Percentiles rank a stretch among this genome's conserved stretches.
Conservation (phyloP, 2,888 invertebrate species). For the Troilus luridus region DNA sequence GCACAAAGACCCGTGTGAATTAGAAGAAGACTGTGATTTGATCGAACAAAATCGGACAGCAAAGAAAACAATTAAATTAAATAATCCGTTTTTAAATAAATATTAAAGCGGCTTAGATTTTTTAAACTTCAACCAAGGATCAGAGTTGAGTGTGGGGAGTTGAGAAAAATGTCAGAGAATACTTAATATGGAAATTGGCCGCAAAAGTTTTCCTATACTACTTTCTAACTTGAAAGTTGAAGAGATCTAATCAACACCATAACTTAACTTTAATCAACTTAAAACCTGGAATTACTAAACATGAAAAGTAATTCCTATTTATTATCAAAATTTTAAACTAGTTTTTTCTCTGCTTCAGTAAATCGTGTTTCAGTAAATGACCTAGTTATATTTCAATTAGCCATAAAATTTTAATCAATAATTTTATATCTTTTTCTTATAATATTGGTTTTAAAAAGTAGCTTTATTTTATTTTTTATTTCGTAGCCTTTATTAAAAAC, state of each 20-base stretch:
- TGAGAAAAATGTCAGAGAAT: not conserved
- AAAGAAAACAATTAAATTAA: no score
- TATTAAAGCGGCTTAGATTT: not conserved
- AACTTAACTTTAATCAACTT: not conserved
- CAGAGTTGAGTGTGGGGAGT: not conserved
- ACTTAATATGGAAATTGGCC: conserved; percentile 8
- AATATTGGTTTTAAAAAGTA: not conserved
- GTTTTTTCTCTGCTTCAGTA: not conserved
- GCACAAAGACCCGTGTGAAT: no score
- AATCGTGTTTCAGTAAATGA: not conserved
- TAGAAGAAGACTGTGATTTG: no score
- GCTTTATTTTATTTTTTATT: no score
- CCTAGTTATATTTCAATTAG: not conserved
- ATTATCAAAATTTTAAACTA: not conserved
- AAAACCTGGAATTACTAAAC: not conserved
- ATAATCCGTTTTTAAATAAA: no score
- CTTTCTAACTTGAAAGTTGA: not conserved
- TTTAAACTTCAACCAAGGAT: not conserved
- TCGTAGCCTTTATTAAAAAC: no score
- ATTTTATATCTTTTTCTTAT: not conserved
- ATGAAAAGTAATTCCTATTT: conserved; percentile 12
- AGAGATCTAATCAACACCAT: not conserved
- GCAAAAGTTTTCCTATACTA: conserved; percentile 12
- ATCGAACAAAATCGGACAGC: no score
- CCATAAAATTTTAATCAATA: not conserved